Conservation (phyloP, 2,888 invertebrate species). For the Onthophagus sagittarius region DNA sequence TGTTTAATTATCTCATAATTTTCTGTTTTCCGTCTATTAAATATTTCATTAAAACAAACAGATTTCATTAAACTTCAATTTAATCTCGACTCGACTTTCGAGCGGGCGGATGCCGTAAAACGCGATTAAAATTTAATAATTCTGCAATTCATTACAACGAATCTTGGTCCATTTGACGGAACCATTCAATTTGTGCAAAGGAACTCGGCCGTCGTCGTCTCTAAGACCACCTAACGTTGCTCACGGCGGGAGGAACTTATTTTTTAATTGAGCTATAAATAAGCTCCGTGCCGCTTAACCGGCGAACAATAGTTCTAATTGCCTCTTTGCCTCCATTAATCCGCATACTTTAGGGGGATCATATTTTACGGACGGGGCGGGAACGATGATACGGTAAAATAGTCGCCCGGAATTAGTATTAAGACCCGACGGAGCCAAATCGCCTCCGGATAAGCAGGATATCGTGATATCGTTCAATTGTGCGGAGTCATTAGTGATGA, state of each 20-base stretch:
- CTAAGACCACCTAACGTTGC: not conserved
- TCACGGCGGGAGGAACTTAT: constrained; percentile 16
- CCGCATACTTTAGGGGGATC: constrained; percentile 11
- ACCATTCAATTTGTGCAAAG: not conserved
- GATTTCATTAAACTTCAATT: not conserved
- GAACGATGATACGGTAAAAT: constrained; percentile 5
- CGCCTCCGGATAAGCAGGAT: not conserved
- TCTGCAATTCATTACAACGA: not conserved
- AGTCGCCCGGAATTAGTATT: constrained; percentile 9
- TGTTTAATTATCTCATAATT: not conserved
- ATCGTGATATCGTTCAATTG: not conserved
- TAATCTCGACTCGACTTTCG: not conserved
- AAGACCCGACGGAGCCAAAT: not conserved
- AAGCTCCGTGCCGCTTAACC: constrained; percentile 4
- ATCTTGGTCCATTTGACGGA: not conserved
- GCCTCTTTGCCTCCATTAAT: constrained; percentile 10
- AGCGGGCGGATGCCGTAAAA: not conserved
- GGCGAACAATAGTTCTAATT: constrained; percentile 12
- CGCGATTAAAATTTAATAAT: not conserved
- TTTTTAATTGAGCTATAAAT: constrained; percentile 23
- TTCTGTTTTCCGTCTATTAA: not conserved
- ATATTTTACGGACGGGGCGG: constrained; percentile 4
- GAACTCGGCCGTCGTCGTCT: not conserved
- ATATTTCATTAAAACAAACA: not conserved
- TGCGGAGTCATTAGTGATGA: not conserved